Percentiles rank a stretch among this genome's conserved stretches.
phyloP scores from a whole-genome alignment of 2,888 invertebrate species.

The Seira ritae region DNA sequence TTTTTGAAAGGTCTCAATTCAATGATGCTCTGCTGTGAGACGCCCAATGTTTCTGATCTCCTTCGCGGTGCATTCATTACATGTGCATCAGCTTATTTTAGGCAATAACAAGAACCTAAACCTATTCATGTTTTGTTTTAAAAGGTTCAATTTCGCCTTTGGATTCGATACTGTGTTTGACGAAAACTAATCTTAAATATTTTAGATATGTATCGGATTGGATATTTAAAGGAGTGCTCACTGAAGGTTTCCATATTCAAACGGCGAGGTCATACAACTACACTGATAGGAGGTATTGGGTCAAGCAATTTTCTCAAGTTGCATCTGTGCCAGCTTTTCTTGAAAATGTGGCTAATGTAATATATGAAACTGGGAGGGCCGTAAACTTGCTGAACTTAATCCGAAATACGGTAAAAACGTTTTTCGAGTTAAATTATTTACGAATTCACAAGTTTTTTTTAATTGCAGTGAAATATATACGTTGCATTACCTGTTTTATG shows the following conservation, averaged over 20 bases:
- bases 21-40: conserved; percentile 63
- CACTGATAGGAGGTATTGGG: conserved; percentile 70
- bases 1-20: conserved; percentile 67
- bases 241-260: conserved; percentile 70
- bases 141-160: conserved; percentile 4
- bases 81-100: conserved; percentile 68
- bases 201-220: conserved; percentile 72
- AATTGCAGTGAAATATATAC: too few relatives aligned
- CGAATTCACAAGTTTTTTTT: too few relatives aligned
- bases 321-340: conserved; percentile 67
- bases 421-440: conserved; percentile 21
- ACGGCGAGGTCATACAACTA: conserved; percentile 37
- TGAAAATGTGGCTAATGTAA: conserved; percentile 47
- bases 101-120: too few relatives aligned
- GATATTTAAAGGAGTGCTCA: conserved; percentile 69
- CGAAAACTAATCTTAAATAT: too few relatives aligned
- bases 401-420: conserved; percentile 48
- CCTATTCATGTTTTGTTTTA: background rate
- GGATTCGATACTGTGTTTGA: too few relatives aligned
- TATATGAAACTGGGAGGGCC: conserved; percentile 72
- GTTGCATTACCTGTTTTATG: too few relatives aligned
- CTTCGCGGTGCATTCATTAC: conserved; percentile 63
- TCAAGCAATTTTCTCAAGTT: conserved; percentile 68
- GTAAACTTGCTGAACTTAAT: conserved; percentile 67
- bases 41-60: conserved; percentile 61